Base-by-base conservation (phyloP, 2,113 vertebrate genomes). In the Alosa alosa region DNA sequence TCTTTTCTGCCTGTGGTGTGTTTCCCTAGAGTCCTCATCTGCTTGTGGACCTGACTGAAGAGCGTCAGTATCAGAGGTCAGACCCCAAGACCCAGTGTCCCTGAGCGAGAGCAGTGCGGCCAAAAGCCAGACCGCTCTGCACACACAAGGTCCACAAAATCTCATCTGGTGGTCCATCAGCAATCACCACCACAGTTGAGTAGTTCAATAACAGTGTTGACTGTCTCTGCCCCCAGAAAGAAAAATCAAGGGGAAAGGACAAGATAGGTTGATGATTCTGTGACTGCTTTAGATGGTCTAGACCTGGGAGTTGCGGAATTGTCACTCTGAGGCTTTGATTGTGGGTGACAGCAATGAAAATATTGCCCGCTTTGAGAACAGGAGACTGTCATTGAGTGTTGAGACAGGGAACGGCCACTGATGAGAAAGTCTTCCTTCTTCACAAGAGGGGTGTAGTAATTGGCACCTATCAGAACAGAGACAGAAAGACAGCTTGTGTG, bases 1-100 rank as follows among this genome's bases (percentile, higher is more conserved):
- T 92, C 98, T 97, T 89, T 96, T 99, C 86, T 96, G 96, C 91
- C 98, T 96, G n/a, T 88, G 92, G 86, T 90, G 91, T 0, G 92
- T 90, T 86, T 95, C 95, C 92, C 94, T 94, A 60, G 91, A 86
- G 91, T 46, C 49, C 83, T 85, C 86, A 60, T 91, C 90, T 86
- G 86, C 89, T 82, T 93, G 94, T 0, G 46, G 90, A 87, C 96
- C 91, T 90, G 60, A 83, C 81, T 91, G 86, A 95, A 95, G 50
- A 93, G 92, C 82, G 96, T 96, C 88, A 86, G 95, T 95, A 85
- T 85, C 93, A 84, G 96, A 95, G 92, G 92, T 92, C 22, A 95
- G 85, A 93, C 90, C 89, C 96, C 95, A 88, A 95, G 96, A 96
- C 87, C 93, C 95, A 92, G 93, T 94, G 85, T 96, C 96, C 93